A percentile compares a stretch with the other conserved stretches of the same genome.
Evolutionary conservation across 2,888 invertebrate genomes (phyloP).

Genomic region (Yponomeuta sedellus): DNA sequence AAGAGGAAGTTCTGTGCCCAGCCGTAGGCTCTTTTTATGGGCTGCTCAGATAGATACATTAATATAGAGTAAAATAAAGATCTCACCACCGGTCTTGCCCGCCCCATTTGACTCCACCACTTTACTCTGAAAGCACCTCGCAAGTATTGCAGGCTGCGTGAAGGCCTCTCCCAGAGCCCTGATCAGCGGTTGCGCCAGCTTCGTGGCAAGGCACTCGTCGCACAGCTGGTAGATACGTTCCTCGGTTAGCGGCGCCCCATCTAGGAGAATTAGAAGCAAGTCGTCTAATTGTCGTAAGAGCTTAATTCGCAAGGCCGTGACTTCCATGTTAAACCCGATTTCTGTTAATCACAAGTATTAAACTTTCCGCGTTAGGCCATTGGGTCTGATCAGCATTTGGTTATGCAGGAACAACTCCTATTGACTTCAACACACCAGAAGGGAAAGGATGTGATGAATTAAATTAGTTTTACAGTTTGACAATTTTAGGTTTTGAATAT

Average conservation of each 20-base stretch:
- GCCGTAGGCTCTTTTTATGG: background rate
- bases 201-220: slow-evolving; percentile 81
- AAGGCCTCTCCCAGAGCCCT: slow-evolving; percentile 88
- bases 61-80: background rate
- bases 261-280: slow-evolving; percentile 40
- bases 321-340: background rate
- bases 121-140: slow-evolving; percentile 81
- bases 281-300: slow-evolving; percentile 39
- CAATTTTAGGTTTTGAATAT: background rate
- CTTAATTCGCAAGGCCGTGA: background rate
- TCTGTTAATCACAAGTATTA: too few species aligned
- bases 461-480: background rate
- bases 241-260: slow-evolving; percentile 81
- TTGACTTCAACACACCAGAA: background rate
- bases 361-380: background rate
- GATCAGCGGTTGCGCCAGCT: slow-evolving; percentile 83
- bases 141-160: slow-evolving; percentile 76
- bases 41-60: background rate
- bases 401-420: too few species aligned
- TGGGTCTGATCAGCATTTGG: background rate
- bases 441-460: background rate
- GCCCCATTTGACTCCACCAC: slow-evolving; percentile 30
- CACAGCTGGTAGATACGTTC: slow-evolving; percentile 84
- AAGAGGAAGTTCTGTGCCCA: too few species aligned
- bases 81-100: slow-evolving; percentile 24